Evolutionary conservation across 64 coral and sea anemone species (phyloP).

Genomic region (Dendrophyllia cribrosa): DNA sequence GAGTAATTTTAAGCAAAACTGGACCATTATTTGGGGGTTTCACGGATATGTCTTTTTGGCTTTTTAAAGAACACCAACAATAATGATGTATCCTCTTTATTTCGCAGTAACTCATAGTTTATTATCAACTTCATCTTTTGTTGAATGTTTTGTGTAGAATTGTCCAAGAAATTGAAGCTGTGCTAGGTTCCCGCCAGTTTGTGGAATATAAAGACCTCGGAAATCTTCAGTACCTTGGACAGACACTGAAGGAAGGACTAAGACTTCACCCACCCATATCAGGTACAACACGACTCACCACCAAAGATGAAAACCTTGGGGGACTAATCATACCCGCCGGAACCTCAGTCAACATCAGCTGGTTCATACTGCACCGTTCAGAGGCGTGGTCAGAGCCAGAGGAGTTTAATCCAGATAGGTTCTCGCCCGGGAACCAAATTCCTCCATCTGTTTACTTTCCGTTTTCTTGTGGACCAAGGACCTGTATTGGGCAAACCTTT

Average conservation of each 20-base stretch:
- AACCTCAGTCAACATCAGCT: slow-evolving; percentile 39
- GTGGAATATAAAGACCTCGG: slow-evolving; percentile 81
- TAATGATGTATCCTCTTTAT: too few relatives aligned
- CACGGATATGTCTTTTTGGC: too few relatives aligned
- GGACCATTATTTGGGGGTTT: too few relatives aligned
- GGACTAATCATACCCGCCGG: slow-evolving; percentile 59
- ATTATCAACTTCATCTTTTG: not conserved
- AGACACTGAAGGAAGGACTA: slow-evolving; percentile 84
- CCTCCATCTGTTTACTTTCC: slow-evolving; percentile 54
- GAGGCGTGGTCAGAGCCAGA: slow-evolving; percentile 66
- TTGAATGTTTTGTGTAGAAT: slow-evolving; percentile 49
- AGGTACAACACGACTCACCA: slow-evolving; percentile 5
- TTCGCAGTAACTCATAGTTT: too few relatives aligned
- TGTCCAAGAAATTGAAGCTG: slow-evolving; percentile 63
- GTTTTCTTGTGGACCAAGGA: slow-evolving; percentile 76
- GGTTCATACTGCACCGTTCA: slow-evolving; percentile 47
- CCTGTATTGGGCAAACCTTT: slow-evolving; percentile 87
- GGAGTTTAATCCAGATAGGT: slow-evolving; percentile 81
- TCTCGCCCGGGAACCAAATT: slow-evolving; percentile 41
- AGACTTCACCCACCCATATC: slow-evolving; percentile 76
- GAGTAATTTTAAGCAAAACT: too few relatives aligned
- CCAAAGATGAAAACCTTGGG: slow-evolving; percentile 59
- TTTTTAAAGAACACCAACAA: too few relatives aligned
- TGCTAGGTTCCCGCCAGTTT: slow-evolving; percentile 46
- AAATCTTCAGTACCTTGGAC: slow-evolving; percentile 83